phyloP scores from a whole-genome alignment of 1,140 invertebrate genomes.

The Drosophila ogumai region DNA sequence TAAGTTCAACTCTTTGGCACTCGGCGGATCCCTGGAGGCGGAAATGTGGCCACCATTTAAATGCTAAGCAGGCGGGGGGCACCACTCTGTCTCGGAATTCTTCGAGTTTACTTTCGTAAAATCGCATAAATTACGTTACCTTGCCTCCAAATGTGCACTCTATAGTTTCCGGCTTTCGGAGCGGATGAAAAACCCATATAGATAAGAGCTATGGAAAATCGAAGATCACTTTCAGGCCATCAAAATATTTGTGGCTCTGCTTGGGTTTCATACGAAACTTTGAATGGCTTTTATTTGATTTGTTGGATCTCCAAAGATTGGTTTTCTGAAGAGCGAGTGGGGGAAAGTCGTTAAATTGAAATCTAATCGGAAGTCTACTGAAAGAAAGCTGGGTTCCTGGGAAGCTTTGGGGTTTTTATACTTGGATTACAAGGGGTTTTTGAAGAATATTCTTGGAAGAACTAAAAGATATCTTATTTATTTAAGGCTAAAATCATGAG shows the following conservation, averaged over 20 bases:
- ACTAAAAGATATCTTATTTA: not conserved
- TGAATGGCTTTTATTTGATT: constrained; percentile 17
- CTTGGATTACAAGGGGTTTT: not conserved
- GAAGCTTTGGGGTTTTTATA: constrained; percentile 10
- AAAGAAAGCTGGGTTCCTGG: constrained; percentile 21
- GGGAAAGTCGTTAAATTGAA: constrained; percentile 23
- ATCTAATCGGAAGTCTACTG: constrained; percentile 7
- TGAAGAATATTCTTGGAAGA: not conserved
- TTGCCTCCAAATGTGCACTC: constrained; percentile 62
- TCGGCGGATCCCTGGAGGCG: constrained; percentile 37
- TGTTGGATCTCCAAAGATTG: constrained; percentile 14
- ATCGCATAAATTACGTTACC: constrained; percentile 62
- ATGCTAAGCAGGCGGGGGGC: constrained; percentile 67
- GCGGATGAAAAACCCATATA: constrained; percentile 50
- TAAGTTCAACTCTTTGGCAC: constrained; percentile 68
- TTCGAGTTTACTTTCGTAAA: constrained; percentile 20
- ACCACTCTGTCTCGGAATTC: constrained; percentile 57
- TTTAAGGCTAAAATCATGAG: not conserved
- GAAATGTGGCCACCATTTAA: constrained; percentile 76
- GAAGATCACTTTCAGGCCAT: constrained; percentile 40
- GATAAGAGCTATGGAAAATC: constrained; percentile 58
- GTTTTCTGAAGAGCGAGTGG: constrained; percentile 4
- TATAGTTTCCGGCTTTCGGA: constrained; percentile 63
- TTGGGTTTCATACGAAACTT: constrained; percentile 31
- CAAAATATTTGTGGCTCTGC: constrained; percentile 57